These are phyloP conservation scores for Chrysodeixis includens DNA, from an alignment of 2,888 invertebrate species.

Conservation along the genomic window DNA sequence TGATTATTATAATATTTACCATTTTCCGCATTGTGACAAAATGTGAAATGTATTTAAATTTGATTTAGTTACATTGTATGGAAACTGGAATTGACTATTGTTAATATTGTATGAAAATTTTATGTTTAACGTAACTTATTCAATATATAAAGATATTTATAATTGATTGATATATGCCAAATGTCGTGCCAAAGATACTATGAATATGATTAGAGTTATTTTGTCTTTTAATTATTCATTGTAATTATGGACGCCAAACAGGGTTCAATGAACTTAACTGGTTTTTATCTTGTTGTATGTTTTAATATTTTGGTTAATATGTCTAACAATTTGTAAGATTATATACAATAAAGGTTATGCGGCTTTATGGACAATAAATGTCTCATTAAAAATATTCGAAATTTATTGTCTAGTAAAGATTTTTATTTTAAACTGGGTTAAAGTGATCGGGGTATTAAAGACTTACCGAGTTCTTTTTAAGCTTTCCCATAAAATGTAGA, in stretches of 20 bases:
- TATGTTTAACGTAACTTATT: not conserved
- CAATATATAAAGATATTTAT: not conserved
- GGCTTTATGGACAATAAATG: not conserved
- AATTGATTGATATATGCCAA: slow-evolving; percentile 14
- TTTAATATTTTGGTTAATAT: slow-evolving; percentile 18
- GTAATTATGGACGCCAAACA: slow-evolving; percentile 26
- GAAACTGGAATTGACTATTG: slow-evolving; percentile 55
- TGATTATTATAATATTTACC: slow-evolving; percentile 74
- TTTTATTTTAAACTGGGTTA: not conserved
- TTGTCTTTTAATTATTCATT: slow-evolving; percentile 30
- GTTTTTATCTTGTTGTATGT: slow-evolving; percentile 17
- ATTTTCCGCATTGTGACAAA: slow-evolving; percentile 87
- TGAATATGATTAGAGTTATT: slow-evolving; percentile 14
- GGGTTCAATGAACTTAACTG: slow-evolving; percentile 16
- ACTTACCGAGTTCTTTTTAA: not conserved
- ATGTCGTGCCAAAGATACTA: slow-evolving; percentile 44
- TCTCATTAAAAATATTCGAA: not conserved
- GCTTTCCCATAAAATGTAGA: slow-evolving; percentile 3
- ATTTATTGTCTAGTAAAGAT: not conserved
- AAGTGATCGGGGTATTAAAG: not conserved
- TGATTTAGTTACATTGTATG: slow-evolving; percentile 38
- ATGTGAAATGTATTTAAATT: slow-evolving; percentile 70
- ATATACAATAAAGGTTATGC: slow-evolving; percentile 7
- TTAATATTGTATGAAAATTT: slow-evolving; percentile 1
- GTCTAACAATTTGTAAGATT: slow-evolving; percentile 5